A percentile compares a stretch with the other conserved stretches of the same genome.
Conservation (phyloP, 2,113 vertebrate species). For the Leucopternis melanops region DNA sequence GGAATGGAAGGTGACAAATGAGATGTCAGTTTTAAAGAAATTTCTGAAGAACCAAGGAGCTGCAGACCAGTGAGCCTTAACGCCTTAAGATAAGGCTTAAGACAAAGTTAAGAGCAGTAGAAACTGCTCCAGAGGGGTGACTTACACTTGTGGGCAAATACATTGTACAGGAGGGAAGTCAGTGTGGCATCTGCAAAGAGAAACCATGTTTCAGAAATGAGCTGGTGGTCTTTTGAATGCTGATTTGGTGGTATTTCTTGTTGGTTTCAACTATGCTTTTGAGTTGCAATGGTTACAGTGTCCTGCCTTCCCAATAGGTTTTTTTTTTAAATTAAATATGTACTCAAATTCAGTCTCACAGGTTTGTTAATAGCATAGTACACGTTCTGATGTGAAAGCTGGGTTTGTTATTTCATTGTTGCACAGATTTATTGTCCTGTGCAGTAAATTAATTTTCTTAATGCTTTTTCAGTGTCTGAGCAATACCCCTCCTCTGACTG, state of each 20-base stretch:
- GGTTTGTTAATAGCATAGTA: neutral
- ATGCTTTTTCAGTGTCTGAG: slow-evolving; percentile 85
- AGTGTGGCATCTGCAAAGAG: neutral
- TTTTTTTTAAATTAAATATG: neutral
- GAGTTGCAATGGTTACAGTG: neutral
- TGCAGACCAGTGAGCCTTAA: neutral
- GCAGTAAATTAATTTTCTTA: neutral
- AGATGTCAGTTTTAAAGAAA: neutral
- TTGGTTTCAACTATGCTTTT: neutral
- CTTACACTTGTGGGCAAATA: neutral
- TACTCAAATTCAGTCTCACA: neutral
- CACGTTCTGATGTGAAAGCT: neutral
- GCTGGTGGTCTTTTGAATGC: neutral
- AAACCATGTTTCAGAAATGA: neutral
- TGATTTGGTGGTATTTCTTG: neutral
- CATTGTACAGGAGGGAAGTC: neutral
- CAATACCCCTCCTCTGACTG: slow-evolving; percentile 88
- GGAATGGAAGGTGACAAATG: neutral
- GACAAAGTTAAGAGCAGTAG: neutral
- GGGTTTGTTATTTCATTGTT: neutral
- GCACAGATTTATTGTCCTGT: neutral
- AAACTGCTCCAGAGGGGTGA: neutral
- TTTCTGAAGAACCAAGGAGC: neutral
- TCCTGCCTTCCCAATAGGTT: neutral
- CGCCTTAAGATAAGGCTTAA: neutral